Evolutionary conservation across 2,888 invertebrate species (phyloP).

Genomic region (Scaptomyza caliginosa): DNA sequence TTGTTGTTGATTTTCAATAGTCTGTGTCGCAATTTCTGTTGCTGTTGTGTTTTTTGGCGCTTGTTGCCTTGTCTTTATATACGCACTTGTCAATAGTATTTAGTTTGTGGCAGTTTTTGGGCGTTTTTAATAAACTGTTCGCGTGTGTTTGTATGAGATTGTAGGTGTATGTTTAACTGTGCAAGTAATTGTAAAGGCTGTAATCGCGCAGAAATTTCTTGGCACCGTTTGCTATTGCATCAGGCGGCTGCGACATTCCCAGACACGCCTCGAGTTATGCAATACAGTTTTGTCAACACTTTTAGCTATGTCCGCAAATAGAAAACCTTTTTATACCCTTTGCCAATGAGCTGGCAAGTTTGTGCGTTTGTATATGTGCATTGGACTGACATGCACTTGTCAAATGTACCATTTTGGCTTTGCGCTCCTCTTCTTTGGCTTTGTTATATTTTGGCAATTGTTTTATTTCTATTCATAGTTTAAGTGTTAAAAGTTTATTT

Average conservation of each 20-base stretch:
- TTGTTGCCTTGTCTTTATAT: conserved; percentile 45
- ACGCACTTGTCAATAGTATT: conserved; percentile 54
- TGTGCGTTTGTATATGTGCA: conserved; percentile 2
- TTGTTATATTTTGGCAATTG: conserved; percentile 68
- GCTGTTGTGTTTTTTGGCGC: conserved; percentile 1
- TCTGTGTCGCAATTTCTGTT: conserved; percentile 17
- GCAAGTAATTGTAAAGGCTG: conserved; percentile 30
- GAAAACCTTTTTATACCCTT: conserved; percentile 58
- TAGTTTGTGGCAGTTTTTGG: conserved; percentile 39
- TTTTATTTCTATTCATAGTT: conserved; percentile 39
- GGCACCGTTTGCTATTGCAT: conserved; percentile 68
- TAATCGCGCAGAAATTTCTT: conserved; percentile 48
- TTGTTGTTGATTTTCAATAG: background rate
- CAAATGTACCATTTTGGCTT: conserved; percentile 57
- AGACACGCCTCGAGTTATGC: conserved; percentile 76
- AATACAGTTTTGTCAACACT: conserved; percentile 59
- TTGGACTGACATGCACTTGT: conserved; percentile 72
- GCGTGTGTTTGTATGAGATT: background rate
- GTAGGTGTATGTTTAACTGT: conserved; percentile 32
- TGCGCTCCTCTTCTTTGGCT: conserved; percentile 1
- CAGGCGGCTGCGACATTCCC: conserved; percentile 72
- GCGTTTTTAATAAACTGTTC: conserved; percentile 26
- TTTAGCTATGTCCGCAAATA: conserved; percentile 52
- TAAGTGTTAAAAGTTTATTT: conserved; percentile 37
- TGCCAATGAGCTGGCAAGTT: conserved; percentile 29